Base-by-base conservation (phyloP, 2,113 vertebrate species). In the Sturnira hondurensis region DNA sequence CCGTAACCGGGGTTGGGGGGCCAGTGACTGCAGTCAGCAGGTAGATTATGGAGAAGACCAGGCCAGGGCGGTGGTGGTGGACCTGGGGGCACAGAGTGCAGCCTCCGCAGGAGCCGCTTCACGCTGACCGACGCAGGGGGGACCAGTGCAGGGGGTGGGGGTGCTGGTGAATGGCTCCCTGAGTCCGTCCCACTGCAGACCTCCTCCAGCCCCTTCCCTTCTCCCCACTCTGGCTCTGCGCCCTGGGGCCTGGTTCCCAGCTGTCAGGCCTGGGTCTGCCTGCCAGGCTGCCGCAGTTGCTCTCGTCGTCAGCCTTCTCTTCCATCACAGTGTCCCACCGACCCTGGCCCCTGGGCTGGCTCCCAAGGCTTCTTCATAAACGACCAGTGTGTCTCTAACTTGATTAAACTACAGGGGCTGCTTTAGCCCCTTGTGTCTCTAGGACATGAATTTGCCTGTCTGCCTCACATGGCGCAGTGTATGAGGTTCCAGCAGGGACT, bases 81-180 rank as follows among this genome's bases (percentile, higher is more conserved):
- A 4, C 14, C 31, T 19, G 28, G 38, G 12, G 7, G 0, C 7
- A 9, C 19, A 4, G 65, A 15, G 8, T 26, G 0, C 12, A 22
- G 73, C 22, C 90, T 74, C 54, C n/a, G 12, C 45, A 16, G 68
- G 36, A 52, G 68, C 67, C 24, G 70, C 24, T 41, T 92, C 68
- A 41, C 7, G 2, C 78, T 33, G 50, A 70, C 5, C 17, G 12
- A 38, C 22, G 26, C 63, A 38, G 50, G 38, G 76, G 24, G 26
- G 54, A 52, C 2, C 28, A 1, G 2, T 17, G 9, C 54, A 4
- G 78, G 14, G 15, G 22, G 4, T 7, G 45, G 14, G 65, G 16
- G 16, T 4, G 7, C 58, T 5, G 16, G n/a, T 13, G 9, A 33
- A 24, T 1, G n/a, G 17, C 5, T 50, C 74, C 4, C 22, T 0